These are phyloP conservation scores for Lycocorax pyrrhopterus DNA, from an alignment of 2,113 vertebrate species.

Conservation along the genomic window DNA sequence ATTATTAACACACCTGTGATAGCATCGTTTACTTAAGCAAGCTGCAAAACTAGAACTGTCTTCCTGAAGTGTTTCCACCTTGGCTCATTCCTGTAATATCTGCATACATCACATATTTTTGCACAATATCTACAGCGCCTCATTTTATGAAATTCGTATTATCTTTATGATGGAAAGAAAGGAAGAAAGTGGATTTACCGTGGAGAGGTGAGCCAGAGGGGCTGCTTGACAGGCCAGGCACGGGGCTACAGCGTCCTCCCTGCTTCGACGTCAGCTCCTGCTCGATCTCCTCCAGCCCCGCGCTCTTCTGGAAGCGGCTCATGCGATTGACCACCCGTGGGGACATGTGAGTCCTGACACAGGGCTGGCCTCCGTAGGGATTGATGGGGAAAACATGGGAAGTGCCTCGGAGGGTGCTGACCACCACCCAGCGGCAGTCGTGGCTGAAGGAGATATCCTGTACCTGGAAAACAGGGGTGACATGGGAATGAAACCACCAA, in stretches of 20 bases:
- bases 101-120: neutral
- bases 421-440: constrained; percentile 96
- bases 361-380: constrained; percentile 91
- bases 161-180: neutral
- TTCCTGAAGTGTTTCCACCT: neutral
- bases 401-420: constrained; percentile 94
- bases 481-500: fast-evolving
- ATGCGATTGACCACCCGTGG: constrained; percentile 95
- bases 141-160: neutral
- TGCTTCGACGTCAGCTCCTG: constrained; percentile 90
- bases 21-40: neutral
- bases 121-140: neutral
- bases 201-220: constrained; percentile 94
- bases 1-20: neutral
- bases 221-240: constrained; percentile 92
- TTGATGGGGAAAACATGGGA: constrained; percentile 96
- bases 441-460: constrained; percentile 98
- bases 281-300: constrained; percentile 95
- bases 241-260: constrained; percentile 90
- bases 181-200: constrained; percentile 72
- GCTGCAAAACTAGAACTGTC: neutral
- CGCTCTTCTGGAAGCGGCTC: constrained; percentile 98
- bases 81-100: neutral
- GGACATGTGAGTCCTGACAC: constrained; percentile 94
- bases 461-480: constrained; percentile 71